Evolutionary conservation across 1,140 invertebrate genomes (phyloP), one percentile per base, ranked within the genome.

Genomic region (Anoplolepis gracilipes): DNA sequence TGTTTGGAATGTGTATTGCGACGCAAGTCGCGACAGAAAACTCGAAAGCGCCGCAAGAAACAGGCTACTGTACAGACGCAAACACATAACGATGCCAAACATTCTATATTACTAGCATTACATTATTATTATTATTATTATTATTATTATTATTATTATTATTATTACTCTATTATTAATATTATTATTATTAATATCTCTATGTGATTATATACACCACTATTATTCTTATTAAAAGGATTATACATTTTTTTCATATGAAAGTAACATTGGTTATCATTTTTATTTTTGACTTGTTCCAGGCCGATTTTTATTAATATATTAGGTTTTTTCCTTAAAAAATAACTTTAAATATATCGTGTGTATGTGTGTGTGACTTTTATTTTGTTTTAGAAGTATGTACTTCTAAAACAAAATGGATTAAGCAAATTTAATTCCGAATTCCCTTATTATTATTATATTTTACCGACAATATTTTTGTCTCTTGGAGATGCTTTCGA

Each of bases 41-140:
- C 53, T 89, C 77, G 84, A 85, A 76, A 49, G 73, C 79, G 65
- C 67, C 87, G 87, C 57, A 87, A 59, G 7, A 62, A 70, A 25
- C 57, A 59, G 61, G 90, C 79, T 85, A 92, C 90, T 94, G 93
- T 94, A 94, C 91, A 93, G 91, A 94, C 69, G 88, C 90, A 88
- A 93, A 91, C 90, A 91, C 90, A 92, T 93, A 93, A 93, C 93
- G 92, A 94, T 94, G 92, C 93, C 93, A 94, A 94, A 94, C 93
- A 92, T 93, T 92, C 93, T 87, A 93, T 91, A 91, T 93, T 93
- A 93, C 91, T 92, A 79, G 76, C 42, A 78, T 79, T 86, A 65
- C 53, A 13, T 69, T 79, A 93, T 88, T 92, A 73, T 70, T 79
- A 72, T 39, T 90, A 91, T 92, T 92, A 92, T 91, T 91, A 92